phyloP scores from a whole-genome alignment of 2,888 invertebrate species.

The Andrena fulva region DNA sequence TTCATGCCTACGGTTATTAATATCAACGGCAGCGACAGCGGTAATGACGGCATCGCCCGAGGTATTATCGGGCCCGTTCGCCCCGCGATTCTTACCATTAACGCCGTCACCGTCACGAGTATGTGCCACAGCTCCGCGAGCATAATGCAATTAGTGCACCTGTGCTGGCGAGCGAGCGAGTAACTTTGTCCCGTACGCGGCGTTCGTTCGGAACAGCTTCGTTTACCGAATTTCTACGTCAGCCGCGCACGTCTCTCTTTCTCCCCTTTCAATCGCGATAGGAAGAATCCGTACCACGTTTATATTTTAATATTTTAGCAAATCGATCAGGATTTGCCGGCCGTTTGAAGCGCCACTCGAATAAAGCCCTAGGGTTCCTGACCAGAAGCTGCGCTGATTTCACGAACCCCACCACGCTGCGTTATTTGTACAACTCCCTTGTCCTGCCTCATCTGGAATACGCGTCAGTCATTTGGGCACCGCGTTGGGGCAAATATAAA shows the following conservation, averaged over 20 bases:
- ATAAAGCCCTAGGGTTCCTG: too few species aligned
- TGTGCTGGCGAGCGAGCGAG: neutral
- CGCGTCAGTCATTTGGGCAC: too few species aligned
- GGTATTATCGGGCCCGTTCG: constrained; percentile 21
- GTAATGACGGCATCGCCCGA: constrained; percentile 5
- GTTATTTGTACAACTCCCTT: too few species aligned
- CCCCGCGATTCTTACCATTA: constrained; percentile 25
- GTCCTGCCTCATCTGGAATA: too few species aligned
- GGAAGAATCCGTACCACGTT: too few species aligned
- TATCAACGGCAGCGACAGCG: constrained; percentile 4
- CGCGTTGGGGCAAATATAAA: too few species aligned
- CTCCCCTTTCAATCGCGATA: too few species aligned
- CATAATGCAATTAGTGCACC: constrained; percentile 9
- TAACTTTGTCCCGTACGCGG: neutral
- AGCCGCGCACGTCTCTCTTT: too few species aligned
- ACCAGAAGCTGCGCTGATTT: too few species aligned
- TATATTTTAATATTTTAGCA: too few species aligned
- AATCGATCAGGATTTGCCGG: neutral
- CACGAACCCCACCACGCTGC: too few species aligned
- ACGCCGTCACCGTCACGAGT: neutral
- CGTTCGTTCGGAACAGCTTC: neutral
- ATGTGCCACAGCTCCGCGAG: neutral
- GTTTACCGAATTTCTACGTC: neutral
- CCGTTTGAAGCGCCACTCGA: neutral
- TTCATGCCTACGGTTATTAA: constrained; percentile 37